Conservation (phyloP, 2,797 vertebrate genomes). For the Alca torda region DNA sequence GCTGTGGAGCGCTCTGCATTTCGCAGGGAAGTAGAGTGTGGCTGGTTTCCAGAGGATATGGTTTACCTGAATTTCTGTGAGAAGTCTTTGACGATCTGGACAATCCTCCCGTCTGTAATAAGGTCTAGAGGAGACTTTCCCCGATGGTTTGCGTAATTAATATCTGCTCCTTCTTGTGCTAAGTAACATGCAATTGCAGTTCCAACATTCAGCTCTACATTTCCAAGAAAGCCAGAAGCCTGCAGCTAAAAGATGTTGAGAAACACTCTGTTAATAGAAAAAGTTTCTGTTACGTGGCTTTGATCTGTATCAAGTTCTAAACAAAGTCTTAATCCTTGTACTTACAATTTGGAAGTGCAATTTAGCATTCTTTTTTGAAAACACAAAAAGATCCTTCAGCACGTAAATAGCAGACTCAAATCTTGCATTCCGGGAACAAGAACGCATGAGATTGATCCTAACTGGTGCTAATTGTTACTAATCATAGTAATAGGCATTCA, state of each 20-base stretch:
- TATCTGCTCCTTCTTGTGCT: constrained; percentile 91
- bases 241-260: constrained; percentile 77
- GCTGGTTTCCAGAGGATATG: not conserved
- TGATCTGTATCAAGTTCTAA: not conserved
- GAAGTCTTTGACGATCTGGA: constrained; percentile 90
- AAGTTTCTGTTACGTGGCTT: not conserved
- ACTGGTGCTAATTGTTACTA: not conserved
- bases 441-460: not conserved
- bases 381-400: not conserved
- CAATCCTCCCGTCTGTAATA: constrained; percentile 80
- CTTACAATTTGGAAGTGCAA: not conserved
- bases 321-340: not conserved
- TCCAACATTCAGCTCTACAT: constrained; percentile 85
- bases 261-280: not conserved
- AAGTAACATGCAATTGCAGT: constrained; percentile 90
- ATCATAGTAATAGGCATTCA: not conserved
- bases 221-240: constrained; percentile 87
- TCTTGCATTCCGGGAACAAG: not conserved
- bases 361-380: not conserved
- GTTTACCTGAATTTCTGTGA: constrained; percentile 93
- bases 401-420: not conserved
- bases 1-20: not conserved
- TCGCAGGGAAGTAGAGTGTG: not conserved
- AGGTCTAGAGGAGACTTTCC: constrained; percentile 92
- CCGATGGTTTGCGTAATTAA: constrained; percentile 94